Conservation (phyloP, 2,113 vertebrate genomes). For the Cephalopterus ornatus region DNA sequence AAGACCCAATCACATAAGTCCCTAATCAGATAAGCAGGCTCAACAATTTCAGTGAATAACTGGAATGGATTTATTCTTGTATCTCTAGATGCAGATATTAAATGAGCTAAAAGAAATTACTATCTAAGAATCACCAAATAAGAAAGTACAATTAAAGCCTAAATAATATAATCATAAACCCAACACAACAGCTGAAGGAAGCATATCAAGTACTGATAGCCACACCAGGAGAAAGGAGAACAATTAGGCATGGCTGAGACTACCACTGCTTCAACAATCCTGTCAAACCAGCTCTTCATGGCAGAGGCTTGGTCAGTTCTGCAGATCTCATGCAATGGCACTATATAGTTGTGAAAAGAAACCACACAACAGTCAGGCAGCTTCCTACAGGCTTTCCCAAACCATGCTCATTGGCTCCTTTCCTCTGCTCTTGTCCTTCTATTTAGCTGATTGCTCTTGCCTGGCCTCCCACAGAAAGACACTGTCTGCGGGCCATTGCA, state of each 20-base stretch:
- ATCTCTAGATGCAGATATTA: neutral
- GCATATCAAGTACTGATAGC: neutral
- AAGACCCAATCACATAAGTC: neutral
- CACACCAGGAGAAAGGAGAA: neutral
- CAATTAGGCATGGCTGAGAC: neutral
- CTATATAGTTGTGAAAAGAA: neutral
- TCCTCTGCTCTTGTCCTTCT: neutral
- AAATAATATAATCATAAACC: neutral
- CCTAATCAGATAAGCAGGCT: neutral
- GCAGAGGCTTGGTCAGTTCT: neutral
- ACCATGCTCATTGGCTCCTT: neutral
- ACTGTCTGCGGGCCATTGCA: neutral
- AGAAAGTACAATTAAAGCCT: neutral
- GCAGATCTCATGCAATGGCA: neutral
- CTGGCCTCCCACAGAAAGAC: neutral
- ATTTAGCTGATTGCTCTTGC: neutral
- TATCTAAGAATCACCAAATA: neutral
- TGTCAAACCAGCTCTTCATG: neutral
- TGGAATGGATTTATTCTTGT: neutral
- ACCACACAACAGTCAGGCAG: neutral
- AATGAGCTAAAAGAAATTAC: neutral
- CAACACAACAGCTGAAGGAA: neutral
- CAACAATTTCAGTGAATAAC: neutral
- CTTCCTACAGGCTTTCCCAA: neutral
- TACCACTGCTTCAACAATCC: neutral